Conservation (phyloP, 2,113 vertebrate species). For the Eurystomus gularis region DNA sequence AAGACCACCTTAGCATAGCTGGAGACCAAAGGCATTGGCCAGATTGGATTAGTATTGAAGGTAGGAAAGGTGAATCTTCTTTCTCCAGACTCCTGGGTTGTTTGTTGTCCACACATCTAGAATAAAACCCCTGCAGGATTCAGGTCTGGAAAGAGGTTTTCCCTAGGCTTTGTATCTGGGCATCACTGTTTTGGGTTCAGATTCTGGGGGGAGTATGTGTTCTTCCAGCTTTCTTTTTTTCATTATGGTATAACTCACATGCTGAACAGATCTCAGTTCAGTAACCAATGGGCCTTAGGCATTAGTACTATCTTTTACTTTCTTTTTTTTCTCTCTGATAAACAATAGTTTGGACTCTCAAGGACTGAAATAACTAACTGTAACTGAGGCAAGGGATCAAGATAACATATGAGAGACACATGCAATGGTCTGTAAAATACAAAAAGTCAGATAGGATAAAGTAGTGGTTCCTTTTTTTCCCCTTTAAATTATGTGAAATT, state of each 20-base stretch:
- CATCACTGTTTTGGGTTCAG: background rate
- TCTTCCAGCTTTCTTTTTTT: background rate
- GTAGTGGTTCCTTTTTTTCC: background rate
- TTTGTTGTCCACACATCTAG: background rate
- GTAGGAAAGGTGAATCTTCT: background rate
- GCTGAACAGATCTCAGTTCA: background rate
- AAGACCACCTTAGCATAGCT: background rate
- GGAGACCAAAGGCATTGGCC: background rate
- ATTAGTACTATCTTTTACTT: background rate
- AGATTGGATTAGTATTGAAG: background rate
- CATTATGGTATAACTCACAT: background rate
- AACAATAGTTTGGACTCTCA: background rate
- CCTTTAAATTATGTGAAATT: background rate
- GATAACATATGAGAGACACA: background rate
- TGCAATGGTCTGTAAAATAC: background rate
- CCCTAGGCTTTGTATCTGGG: background rate
- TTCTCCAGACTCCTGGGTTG: background rate
- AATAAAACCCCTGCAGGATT: background rate
- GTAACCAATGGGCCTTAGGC: background rate
- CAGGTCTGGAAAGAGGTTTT: background rate
- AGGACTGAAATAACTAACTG: background rate
- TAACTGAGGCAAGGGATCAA: background rate
- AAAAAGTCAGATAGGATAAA: background rate
- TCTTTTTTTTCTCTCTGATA: background rate
- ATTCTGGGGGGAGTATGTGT: background rate